Percentiles rank a stretch among this genome's conserved stretches.
Evolutionary conservation across 2,797 vertebrate genomes (phyloP).

Genomic region (Rhinoraja longicauda): DNA sequence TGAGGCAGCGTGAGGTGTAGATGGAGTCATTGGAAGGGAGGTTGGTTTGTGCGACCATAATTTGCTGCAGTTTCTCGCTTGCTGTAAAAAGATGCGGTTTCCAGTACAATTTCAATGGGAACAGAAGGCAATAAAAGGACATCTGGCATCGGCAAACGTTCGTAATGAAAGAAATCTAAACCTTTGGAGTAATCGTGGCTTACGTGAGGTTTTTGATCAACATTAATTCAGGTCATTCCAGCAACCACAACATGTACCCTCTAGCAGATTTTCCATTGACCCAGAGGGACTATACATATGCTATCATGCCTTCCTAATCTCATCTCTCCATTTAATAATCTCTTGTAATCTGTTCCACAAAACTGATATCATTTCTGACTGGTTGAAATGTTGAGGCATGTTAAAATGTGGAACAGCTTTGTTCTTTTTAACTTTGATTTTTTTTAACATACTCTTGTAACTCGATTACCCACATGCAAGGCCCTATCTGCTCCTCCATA

Average conservation of each 20-base stretch:
- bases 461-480: background rate
- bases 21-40: too few species aligned
- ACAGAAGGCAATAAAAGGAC: background rate
- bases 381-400: background rate
- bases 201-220: background rate
- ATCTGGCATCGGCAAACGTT: background rate
- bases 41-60: too few species aligned
- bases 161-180: conserved; percentile 25
- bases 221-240: conserved; percentile 23
- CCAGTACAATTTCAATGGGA: background rate
- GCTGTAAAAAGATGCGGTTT: background rate
- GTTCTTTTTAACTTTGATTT: background rate
- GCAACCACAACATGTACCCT: background rate
- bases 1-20: too few species aligned
- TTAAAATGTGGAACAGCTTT: background rate
- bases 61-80: too few species aligned
- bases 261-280: background rate
- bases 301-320: background rate
- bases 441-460: background rate
- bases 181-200: background rate
- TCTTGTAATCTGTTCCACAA: background rate
- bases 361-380: conserved; percentile 2
- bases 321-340: conserved; percentile 17
- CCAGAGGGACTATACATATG: background rate
- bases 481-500: background rate